These are phyloP conservation scores for Ischnus inquisitorius DNA, from an alignment of 2,888 invertebrate genomes.

Conservation along the genomic window DNA sequence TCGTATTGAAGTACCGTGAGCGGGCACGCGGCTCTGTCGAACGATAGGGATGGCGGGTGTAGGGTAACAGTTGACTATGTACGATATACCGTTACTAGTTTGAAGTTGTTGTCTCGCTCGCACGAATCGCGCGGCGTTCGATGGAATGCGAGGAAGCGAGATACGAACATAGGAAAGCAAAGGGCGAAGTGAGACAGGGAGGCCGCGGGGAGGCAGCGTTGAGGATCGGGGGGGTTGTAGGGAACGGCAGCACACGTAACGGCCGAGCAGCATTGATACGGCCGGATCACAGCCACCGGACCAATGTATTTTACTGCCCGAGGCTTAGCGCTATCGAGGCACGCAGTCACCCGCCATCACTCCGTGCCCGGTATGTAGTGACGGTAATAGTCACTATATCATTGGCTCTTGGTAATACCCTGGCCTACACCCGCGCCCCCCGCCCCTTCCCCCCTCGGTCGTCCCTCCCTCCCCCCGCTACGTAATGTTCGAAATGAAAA, in stretches of 20 bases:
- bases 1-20: slow-evolving; percentile 73
- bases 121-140: slow-evolving; percentile 39
- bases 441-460: slow-evolving; percentile 57
- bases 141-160: slow-evolving; percentile 54
- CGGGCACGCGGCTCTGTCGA: slow-evolving; percentile 54
- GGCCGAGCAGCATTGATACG: slow-evolving; percentile 84
- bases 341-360: slow-evolving; percentile 85
- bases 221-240: slow-evolving; percentile 58
- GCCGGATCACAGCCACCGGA: slow-evolving; percentile 85
- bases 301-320: slow-evolving; percentile 85
- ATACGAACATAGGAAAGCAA: slow-evolving; percentile 40
- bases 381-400: slow-evolving; percentile 86
- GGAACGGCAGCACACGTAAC: slow-evolving; percentile 80
- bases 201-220: slow-evolving; percentile 33
- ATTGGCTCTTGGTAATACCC: slow-evolving; percentile 85
- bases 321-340: slow-evolving; percentile 85
- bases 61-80: slow-evolving; percentile 45
- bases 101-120: slow-evolving; percentile 60
- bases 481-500: slow-evolving; percentile 85
- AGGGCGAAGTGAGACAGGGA: slow-evolving; percentile 49
- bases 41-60: slow-evolving; percentile 18
- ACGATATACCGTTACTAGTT: slow-evolving; percentile 45
- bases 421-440: slow-evolving; percentile 78
- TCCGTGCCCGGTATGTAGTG: slow-evolving; percentile 84
- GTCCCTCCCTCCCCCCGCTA: too few relatives aligned